A percentile compares a stretch with the other conserved stretches of the same genome.
These are phyloP conservation scores for Tapirus indicus DNA, from an alignment of 2,797 vertebrate genomes.

Conservation along the genomic window DNA sequence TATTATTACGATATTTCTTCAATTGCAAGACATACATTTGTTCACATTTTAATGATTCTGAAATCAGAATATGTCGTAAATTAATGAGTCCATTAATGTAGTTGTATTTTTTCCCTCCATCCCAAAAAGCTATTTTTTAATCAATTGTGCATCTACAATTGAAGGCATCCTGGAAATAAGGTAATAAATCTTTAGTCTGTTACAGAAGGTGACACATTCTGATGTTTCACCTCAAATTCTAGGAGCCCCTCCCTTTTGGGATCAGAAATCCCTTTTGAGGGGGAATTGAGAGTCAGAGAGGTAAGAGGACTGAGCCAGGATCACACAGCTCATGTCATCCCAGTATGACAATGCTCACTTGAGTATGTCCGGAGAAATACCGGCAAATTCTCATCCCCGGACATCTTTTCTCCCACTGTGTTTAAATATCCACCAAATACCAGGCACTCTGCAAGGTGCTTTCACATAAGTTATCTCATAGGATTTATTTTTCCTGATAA, in stretches of 20 bases:
- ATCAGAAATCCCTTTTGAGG: background rate
- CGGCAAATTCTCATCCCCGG: background rate
- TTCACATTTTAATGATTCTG: constrained; percentile 33
- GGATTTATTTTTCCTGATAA: background rate
- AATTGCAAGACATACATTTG: background rate
- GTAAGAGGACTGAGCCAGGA: background rate
- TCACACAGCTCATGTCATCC: background rate
- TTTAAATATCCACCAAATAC: background rate
- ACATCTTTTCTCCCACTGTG: background rate
- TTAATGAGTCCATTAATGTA: background rate
- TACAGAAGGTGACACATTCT: background rate
- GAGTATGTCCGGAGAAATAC: background rate
- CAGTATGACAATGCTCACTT: background rate
- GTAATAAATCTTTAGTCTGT: constrained; percentile 1
- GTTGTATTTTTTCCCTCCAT: background rate
- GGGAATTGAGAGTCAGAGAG: background rate
- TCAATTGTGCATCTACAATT: background rate
- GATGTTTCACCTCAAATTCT: background rate
- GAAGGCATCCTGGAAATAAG: constrained; percentile 16
- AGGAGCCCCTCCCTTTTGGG: background rate
- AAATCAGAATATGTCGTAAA: background rate
- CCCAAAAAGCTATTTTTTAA: constrained; percentile 14
- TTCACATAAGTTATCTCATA: background rate
- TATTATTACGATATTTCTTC: background rate
- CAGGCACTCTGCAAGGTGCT: background rate